A percentile compares a stretch with the other conserved stretches of the same genome.
Conservation (phyloP, 2,888 invertebrate genomes). For the Nyleta sp. region DNA sequence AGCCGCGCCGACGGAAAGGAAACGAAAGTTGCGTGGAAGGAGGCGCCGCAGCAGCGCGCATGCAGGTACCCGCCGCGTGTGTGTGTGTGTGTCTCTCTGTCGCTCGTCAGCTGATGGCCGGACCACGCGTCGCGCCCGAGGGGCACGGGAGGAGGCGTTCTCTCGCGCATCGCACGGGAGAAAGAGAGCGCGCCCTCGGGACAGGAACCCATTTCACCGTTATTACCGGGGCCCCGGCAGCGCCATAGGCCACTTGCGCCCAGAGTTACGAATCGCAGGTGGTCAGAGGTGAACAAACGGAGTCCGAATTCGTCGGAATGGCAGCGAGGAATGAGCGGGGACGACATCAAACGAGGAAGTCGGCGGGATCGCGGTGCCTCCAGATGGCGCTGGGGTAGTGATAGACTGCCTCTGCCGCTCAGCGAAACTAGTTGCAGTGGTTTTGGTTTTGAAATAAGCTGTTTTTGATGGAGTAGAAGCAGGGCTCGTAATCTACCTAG, state of each 20-base stretch:
- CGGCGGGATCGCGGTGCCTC: too few relatives aligned
- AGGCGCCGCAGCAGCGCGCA: too few relatives aligned
- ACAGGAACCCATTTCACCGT: conserved; percentile 73
- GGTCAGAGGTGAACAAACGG: conserved; percentile 60
- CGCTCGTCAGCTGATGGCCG: conserved; percentile 70
- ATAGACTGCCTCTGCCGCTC: too few relatives aligned
- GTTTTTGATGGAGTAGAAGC: too few relatives aligned
- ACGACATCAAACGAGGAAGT: too few relatives aligned
- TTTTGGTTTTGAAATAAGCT: too few relatives aligned
- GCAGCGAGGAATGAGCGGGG: not conserved
- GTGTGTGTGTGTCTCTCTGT: too few relatives aligned
- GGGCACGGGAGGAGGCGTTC: conserved; percentile 65
- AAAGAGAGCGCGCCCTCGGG: conserved; percentile 66
- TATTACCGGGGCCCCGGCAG: conserved; percentile 68
- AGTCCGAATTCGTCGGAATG: conserved; percentile 15
- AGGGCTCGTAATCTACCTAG: too few relatives aligned
- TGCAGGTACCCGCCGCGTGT: too few relatives aligned
- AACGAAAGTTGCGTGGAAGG: conserved; percentile 14
- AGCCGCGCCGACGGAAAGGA: conserved; percentile 37
- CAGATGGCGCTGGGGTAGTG: too few relatives aligned
- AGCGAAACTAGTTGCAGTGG: too few relatives aligned
- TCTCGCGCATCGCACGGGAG: conserved; percentile 65
- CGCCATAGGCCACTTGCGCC: conserved; percentile 32
- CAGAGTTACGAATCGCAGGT: conserved; percentile 54
- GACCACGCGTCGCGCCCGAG: conserved; percentile 70